Evolutionary conservation across 2,113 vertebrate species (phyloP), one percentile per base, ranked within the genome.

Genomic region (Sturnus vulgaris): DNA sequence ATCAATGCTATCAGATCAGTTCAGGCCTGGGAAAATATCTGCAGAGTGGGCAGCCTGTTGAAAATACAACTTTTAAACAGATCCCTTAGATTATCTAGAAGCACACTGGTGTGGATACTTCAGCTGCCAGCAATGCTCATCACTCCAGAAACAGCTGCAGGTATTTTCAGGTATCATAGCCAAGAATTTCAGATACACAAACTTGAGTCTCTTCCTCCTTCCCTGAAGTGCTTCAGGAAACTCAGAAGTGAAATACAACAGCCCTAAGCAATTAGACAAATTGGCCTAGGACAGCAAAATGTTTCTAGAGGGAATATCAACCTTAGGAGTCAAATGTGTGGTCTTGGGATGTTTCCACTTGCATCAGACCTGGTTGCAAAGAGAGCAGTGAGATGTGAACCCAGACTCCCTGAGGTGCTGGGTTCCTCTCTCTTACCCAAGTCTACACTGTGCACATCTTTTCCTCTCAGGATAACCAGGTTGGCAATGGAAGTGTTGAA

Each of bases 401-500:
- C 5, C 35, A 56, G 37, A 23, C 12, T 10, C 50, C 25, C 72
- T 5, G 25, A 68, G 63, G 33, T 25, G 9, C 14, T 24, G 39
- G 21, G 75, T 30, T 60, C 56, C 23, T 80, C 75, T 27, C 70
- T 46, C 97, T 98, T 88, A 99, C 99, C 98, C 57, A 98, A 61
- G 59, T 99, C 98, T 12, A 97, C 97, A 4, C 82, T 86, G 68
- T 98, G 98, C 5, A 93, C 97, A 4, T 99, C 99, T 91, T 99
- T 99, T 59, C 99, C 99, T 91, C 99, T 97, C 94, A 99, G 98
- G 93, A 99, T 96, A n/a, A 99, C 96, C 96, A 99, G 96, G 97
- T 99, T 99, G 77, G 99, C 98, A 94, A 99, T 64, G 55, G 99
- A 99, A 27, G 95, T 98, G 96, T 99, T 99, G 69, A 99, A 99